Evolutionary conservation across 2,113 vertebrate genomes (phyloP).

Genomic region (Pluvialis apricaria): DNA sequence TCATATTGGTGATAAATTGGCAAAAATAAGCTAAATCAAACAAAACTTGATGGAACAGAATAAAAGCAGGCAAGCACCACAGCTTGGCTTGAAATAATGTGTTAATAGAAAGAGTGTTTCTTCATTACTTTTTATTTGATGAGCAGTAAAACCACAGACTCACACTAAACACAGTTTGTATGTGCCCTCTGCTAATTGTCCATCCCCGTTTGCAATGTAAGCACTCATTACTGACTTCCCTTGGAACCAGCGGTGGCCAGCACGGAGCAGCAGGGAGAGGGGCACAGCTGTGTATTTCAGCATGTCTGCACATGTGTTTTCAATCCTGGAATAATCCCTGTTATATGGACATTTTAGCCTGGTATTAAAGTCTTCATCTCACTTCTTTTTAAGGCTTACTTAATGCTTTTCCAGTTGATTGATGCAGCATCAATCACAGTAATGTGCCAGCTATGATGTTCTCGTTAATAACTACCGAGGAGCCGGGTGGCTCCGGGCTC

Average conservation of each 20-base stretch:
- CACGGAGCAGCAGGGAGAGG: neutral
- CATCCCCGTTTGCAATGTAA: accelerated
- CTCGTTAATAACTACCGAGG: neutral
- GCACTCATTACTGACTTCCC: neutral
- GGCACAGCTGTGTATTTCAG: neutral
- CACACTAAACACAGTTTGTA: neutral
- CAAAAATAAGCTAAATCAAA: constrained; percentile 5
- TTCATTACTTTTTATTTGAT: neutral
- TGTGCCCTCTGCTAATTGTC: neutral
- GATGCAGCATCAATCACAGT: neutral
- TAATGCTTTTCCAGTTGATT: neutral
- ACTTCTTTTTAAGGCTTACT: constrained; percentile 14
- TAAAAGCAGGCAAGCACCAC: neutral
- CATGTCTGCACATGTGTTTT: neutral
- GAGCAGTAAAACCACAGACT: neutral
- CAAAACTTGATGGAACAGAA: neutral
- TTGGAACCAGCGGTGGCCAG: neutral
- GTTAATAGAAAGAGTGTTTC: neutral
- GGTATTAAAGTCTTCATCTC: neutral
- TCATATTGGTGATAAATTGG: neutral
- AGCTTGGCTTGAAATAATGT: neutral
- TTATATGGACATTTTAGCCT: neutral
- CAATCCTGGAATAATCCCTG: neutral
- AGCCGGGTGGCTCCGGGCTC: neutral
- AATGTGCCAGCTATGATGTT: neutral